Percentiles rank a stretch among this genome's conserved stretches.
phyloP scores from a whole-genome alignment of 2,113 vertebrate genomes.

The Cathartes aura region DNA sequence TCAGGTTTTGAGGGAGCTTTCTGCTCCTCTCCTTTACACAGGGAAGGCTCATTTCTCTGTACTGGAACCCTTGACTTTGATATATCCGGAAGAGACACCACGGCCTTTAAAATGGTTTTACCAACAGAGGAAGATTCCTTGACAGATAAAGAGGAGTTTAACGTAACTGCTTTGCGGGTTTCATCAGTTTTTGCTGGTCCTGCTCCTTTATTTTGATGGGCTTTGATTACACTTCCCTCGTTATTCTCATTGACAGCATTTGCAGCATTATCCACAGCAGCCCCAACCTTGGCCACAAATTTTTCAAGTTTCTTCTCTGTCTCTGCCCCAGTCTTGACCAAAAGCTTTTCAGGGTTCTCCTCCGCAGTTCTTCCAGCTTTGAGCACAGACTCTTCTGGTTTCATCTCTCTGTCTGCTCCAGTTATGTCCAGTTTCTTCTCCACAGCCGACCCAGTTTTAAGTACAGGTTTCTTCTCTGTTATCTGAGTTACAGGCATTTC shows the following conservation, averaged over 20 bases:
- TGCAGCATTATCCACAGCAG: neutral
- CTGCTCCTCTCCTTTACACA: slow-evolving; percentile 46
- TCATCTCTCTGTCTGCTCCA: neutral
- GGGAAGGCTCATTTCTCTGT: neutral
- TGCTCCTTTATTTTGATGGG: slow-evolving; percentile 11
- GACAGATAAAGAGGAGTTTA: neutral
- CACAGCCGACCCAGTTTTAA: accelerated
- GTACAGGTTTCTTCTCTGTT: neutral
- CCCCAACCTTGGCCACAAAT: neutral
- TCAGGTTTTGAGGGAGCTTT: slow-evolving; percentile 19
- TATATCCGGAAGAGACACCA: slow-evolving; percentile 37
- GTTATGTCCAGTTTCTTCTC: neutral
- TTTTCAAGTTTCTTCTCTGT: neutral
- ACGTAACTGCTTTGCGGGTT: neutral
- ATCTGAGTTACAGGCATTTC: accelerated
- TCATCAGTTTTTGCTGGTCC: neutral
- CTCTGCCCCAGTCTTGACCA: neutral
- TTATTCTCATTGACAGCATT: neutral
- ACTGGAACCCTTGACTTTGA: slow-evolving; percentile 14
- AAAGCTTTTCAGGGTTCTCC: neutral
- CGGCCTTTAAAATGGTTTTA: slow-evolving; percentile 26
- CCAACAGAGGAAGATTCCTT: neutral
- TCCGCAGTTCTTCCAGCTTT: neutral
- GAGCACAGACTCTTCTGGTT: neutral
- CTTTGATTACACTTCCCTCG: neutral